These are phyloP conservation scores for Crocallis elinguaria DNA, from an alignment of 2,888 invertebrate species.

Conservation along the genomic window DNA sequence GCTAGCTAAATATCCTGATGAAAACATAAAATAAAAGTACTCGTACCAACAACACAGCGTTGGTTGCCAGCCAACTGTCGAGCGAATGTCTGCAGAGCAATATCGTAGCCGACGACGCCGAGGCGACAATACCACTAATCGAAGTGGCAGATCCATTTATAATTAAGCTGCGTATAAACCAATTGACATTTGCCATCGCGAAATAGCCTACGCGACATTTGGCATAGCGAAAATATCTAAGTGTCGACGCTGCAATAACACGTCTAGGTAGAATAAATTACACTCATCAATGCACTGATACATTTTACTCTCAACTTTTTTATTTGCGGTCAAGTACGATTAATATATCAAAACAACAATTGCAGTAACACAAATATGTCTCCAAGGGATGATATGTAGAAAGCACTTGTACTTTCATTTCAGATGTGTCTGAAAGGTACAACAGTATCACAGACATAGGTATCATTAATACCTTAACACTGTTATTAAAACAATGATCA, in stretches of 20 bases:
- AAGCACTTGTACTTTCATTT: no score
- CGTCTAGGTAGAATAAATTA: no score
- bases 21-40: slow-evolving; percentile 78
- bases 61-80: slow-evolving; percentile 75
- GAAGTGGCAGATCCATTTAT: slow-evolving; percentile 46
- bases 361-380: no score
- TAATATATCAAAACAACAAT: no score
- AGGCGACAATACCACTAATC: slow-evolving; percentile 38
- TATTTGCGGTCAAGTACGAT: no score
- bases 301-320: no score
- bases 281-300: no score
- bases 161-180: slow-evolving; percentile 44
- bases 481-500: no score
- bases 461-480: no score
- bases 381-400: no score
- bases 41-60: slow-evolving; percentile 68
- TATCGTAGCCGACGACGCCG: slow-evolving; percentile 31
- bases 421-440: no score
- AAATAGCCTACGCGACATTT: slow-evolving; percentile 31
- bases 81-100: slow-evolving; percentile 41
- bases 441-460: no score
- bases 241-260: slow-evolving; percentile 18
- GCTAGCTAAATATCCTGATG: slow-evolving; percentile 75
- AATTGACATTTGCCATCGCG: slow-evolving; percentile 46
- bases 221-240: slow-evolving; percentile 33